phyloP scores from a whole-genome alignment of 2,113 vertebrate genomes.

The Corythornis vintsioides region DNA sequence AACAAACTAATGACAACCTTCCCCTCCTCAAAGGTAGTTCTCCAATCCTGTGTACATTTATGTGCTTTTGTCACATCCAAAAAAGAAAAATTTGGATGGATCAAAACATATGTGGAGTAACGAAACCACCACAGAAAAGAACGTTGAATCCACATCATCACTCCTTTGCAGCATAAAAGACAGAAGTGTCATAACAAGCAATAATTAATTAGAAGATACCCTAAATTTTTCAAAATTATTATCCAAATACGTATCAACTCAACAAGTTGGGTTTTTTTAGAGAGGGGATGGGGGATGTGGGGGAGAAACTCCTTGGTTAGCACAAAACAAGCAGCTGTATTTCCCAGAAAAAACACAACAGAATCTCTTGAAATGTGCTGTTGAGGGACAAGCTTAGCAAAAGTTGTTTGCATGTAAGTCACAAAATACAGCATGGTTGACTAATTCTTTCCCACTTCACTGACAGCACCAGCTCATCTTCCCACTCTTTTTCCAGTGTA shows the following conservation, averaged over 20 bases:
- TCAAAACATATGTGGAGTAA: neutral
- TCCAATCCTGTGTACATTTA: neutral
- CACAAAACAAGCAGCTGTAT: neutral
- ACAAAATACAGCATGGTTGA: neutral
- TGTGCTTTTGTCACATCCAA: neutral
- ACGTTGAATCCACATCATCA: neutral
- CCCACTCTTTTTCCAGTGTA: neutral
- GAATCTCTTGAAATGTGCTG: neutral
- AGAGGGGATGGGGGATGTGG: neutral
- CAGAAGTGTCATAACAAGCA: neutral
- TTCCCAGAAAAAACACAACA: neutral
- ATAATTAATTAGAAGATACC: neutral
- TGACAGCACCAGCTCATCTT: neutral
- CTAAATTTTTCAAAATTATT: neutral
- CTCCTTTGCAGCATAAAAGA: neutral
- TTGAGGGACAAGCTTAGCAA: neutral
- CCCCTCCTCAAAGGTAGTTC: neutral
- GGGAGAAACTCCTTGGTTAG: neutral
- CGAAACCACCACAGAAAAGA: neutral
- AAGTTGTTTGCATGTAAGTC: neutral
- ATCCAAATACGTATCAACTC: neutral
- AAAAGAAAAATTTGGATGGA: neutral
- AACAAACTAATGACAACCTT: neutral
- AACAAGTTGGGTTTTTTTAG: neutral
- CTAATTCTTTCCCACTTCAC: neutral